phyloP scores from a whole-genome alignment of 2,888 invertebrate genomes.

The Lysandra bellargus region DNA sequence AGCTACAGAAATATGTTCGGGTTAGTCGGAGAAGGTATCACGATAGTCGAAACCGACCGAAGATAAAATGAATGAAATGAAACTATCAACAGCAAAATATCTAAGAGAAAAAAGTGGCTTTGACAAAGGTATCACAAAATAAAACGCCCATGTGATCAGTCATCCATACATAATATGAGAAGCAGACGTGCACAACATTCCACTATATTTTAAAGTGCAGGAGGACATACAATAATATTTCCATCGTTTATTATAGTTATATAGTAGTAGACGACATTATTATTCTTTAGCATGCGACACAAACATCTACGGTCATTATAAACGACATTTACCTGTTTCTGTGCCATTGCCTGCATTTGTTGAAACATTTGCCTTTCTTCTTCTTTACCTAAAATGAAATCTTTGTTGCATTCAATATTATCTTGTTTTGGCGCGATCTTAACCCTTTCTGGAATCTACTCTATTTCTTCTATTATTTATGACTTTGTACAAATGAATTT shows the following conservation, averaged over 20 bases:
- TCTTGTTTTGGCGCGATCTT: background rate
- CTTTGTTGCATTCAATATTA: slow-evolving; percentile 29
- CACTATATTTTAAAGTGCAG: slow-evolving; percentile 58
- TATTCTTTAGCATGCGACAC: slow-evolving; percentile 52
- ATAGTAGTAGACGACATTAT: slow-evolving; percentile 28
- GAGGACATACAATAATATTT: slow-evolving; percentile 42
- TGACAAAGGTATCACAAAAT: slow-evolving; percentile 81
- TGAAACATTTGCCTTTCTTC: slow-evolving; percentile 97
- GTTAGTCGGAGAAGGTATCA: slow-evolving; percentile 67
- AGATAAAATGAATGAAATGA: slow-evolving; percentile 72
- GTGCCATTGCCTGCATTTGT: slow-evolving; percentile 97
- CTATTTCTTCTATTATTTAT: background rate
- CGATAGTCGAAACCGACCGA: slow-evolving; percentile 60
- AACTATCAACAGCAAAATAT: slow-evolving; percentile 74
- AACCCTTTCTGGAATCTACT: background rate
- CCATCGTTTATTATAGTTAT: background rate
- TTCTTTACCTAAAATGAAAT: slow-evolving; percentile 89
- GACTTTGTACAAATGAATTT: background rate
- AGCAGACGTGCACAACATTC: slow-evolving; percentile 71
- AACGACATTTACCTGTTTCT: slow-evolving; percentile 90
- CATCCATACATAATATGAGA: slow-evolving; percentile 63
- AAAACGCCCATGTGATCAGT: slow-evolving; percentile 76
- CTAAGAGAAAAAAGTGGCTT: slow-evolving; percentile 77
- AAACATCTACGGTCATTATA: slow-evolving; percentile 44
- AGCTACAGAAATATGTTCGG: slow-evolving; percentile 60